phyloP scores from a whole-genome alignment of 2,113 vertebrate species.

The Phaethornis superciliosus region DNA sequence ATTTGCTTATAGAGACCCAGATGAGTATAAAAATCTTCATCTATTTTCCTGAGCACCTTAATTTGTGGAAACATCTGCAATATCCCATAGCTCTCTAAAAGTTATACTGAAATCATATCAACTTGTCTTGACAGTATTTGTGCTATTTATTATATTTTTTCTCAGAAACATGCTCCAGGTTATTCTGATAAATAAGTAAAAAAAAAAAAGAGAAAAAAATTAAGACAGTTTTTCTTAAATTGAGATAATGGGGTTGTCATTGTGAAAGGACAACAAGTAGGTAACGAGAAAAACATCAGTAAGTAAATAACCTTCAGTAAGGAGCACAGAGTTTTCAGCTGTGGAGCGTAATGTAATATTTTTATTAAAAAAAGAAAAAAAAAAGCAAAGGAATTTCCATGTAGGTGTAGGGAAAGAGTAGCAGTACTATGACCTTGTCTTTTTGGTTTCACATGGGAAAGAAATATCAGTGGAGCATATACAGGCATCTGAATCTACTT shows the following conservation, averaged over 20 bases:
- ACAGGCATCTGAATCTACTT: conserved; percentile 28
- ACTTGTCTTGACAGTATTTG: neutral
- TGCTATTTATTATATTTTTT: neutral
- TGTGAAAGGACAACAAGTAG: neutral
- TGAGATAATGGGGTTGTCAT: neutral
- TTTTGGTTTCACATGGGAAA: conserved; percentile 30
- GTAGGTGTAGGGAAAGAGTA: conserved; percentile 27
- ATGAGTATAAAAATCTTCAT: neutral
- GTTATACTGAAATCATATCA: neutral
- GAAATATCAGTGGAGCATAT: neutral
- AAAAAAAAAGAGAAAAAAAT: neutral
- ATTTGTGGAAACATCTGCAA: neutral
- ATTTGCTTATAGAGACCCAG: neutral
- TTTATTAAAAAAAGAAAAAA: neutral
- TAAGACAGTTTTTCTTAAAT: neutral
- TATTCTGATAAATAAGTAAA: neutral
- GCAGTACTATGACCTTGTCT: neutral
- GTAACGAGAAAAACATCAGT: neutral
- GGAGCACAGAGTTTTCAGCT: neutral
- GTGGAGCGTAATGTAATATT: neutral
- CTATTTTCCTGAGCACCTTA: neutral
- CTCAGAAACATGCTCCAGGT: neutral
- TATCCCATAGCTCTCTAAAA: neutral
- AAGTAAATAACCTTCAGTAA: neutral
- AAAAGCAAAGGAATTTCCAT: neutral